Base-by-base conservation (phyloP, 1,140 invertebrate genomes). In the Drosophila truncata region DNA sequence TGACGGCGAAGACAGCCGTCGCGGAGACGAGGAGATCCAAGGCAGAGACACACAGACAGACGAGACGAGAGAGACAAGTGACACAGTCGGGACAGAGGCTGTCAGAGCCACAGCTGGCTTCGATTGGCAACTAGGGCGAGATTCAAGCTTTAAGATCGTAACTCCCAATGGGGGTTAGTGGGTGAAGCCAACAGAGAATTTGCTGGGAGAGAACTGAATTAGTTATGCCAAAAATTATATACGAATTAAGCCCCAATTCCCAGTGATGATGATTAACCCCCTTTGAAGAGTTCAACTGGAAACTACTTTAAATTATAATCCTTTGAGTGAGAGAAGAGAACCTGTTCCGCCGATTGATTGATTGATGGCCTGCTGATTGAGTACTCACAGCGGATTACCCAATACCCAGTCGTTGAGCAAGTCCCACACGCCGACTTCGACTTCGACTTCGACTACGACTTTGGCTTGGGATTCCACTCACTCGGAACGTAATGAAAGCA, bases 41-140 rank as follows among this genome's bases (percentile, higher is more conserved):
- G 47, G 0, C 14, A 27, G 25, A 60, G 29, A 25, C n/a, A 44
- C 44, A 35, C 14, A 25, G 29, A 29, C 47, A 49, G 44, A 61
- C n/a, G 35, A 69, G 65, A 66, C 54, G 16, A 16, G 44, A 16
- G 27, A 49, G 64, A 62, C 52, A 55, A 37, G 52, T 55, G 33
- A 42, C 54, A 69, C 29, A 64, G 27, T 35, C 23, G 35, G 62
- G 44, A 69, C 60, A 69, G 62, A n/a, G 46, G 65, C 62, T 69
- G 47, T 70, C 63, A 69, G 5, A 81, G 47, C 77, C 13, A 4
- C 23, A 47, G 62, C 72, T 82, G 80, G 75, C 80, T 67, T 42
- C n/a, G 39, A 69, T 82, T 57, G 57, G 73, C 60, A 84, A 77
- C 82, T 85, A 64, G 66, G 60, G 46, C 80, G 14, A 35, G 55